These are phyloP conservation scores for Globodera rostochiensis DNA, from an alignment of 1,140 invertebrate species.

Conservation along the genomic window DNA sequence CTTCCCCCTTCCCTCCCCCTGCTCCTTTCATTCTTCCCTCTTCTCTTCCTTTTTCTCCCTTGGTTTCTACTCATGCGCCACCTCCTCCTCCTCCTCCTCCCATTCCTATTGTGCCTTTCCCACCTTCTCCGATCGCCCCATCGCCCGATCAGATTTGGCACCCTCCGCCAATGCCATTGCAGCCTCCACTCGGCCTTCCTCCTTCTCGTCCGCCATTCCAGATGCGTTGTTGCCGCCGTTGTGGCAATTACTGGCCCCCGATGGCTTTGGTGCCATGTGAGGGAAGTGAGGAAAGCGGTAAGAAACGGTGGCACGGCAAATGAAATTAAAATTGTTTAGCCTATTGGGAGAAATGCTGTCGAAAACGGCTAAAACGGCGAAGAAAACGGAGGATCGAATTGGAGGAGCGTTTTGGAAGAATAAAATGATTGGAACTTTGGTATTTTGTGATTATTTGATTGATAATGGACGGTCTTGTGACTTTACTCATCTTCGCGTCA, in stretches of 20 bases:
- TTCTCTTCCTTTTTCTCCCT: background rate
- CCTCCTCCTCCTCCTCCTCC: background rate
- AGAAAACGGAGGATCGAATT: background rate
- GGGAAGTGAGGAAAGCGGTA: background rate
- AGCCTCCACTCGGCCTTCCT: background rate
- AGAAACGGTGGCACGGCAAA: background rate
- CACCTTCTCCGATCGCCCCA: background rate
- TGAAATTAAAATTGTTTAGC: background rate
- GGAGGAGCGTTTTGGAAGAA: background rate
- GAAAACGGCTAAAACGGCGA: background rate
- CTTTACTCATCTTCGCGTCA: too few relatives aligned
- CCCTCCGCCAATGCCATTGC: constrained; percentile 20
- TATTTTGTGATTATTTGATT: too few relatives aligned
- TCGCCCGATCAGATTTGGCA: constrained; percentile 9
- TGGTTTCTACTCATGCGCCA: background rate
- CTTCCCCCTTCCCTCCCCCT: background rate
- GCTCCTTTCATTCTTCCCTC: background rate
- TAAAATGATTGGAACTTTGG: background rate
- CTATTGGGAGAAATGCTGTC: constrained; percentile 5
- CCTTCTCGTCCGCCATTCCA: background rate
- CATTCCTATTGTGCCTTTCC: background rate
- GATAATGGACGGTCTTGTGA: too few relatives aligned
- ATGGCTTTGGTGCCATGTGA: constrained; percentile 4
- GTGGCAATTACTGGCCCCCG: background rate
- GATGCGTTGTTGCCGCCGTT: constrained; percentile 10